Evolutionary conservation across 2,797 vertebrate species (phyloP).

Genomic region (Clarias fuscus): DNA sequence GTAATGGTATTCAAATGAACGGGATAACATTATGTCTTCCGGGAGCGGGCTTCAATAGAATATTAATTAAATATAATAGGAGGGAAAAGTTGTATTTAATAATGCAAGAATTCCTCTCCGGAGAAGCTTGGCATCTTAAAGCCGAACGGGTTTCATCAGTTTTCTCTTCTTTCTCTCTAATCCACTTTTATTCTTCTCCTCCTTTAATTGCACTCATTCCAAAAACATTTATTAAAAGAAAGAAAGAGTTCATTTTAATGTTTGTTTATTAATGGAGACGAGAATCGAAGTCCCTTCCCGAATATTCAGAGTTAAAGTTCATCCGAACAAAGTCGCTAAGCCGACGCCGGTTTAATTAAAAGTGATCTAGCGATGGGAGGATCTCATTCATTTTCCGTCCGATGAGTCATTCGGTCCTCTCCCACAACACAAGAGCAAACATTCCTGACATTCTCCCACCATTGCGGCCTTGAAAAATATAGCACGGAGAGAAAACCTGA

Average conservation of each 20-base stretch:
- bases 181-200: background rate
- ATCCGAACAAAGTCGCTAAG: background rate
- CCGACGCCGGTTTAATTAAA: conserved; percentile 42
- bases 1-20: conserved; percentile 77
- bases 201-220: background rate
- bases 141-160: conserved; percentile 59
- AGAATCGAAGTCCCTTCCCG: background rate
- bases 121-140: conserved; percentile 61
- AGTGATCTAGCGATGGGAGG: conserved; percentile 37
- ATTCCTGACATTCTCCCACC: conserved; percentile 10
- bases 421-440: conserved; percentile 18
- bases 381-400: conserved; percentile 28
- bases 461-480: background rate
- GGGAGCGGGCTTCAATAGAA: conserved; percentile 73
- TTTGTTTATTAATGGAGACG: background rate
- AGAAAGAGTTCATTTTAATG: background rate
- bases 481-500: background rate
- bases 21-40: conserved; percentile 74
- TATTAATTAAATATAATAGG: conserved; percentile 78
- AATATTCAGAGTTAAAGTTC: conserved; percentile 32
- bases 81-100: conserved; percentile 75
- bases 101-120: conserved; percentile 74
- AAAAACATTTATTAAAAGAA: background rate
- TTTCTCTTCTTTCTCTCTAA: background rate
- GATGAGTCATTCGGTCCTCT: conserved; percentile 32